Evolutionary conservation across 2,797 vertebrate species (phyloP), one percentile per base, ranked within the genome.

Genomic region (Enteromius fasciolatus): DNA sequence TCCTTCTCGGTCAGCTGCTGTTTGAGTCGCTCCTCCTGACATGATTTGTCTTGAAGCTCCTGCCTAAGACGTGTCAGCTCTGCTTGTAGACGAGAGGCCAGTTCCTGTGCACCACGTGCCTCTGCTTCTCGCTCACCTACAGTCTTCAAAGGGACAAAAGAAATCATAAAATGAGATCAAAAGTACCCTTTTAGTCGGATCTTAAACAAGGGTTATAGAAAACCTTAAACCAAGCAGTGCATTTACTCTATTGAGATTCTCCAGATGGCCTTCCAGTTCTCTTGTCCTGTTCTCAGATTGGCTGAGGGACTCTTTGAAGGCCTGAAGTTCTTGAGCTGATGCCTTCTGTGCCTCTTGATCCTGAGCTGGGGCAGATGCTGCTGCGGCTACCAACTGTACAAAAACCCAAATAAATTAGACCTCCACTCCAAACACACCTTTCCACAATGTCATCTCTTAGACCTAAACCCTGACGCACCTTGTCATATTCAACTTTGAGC

Each of bases 1-100:
- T 99, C 97, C 89, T 99, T 99, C 70, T 99, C 97, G 0, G 94
- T 88, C 83, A 98, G 95, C 90, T 99, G 97, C 83, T 98, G 96
- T 23, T 95, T 95, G 73, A 97, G 93, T 9, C 95, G 92, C 0
- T 98, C 98, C 83, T 98, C 97, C 87, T 97, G 97, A 0, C 94
- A 88, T 7, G 89, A 90, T 87, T 96, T 97, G 25, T 99, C 97
- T 87, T 97, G 97, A 28, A 99, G 92, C 83, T 99, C 98, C 92
- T 97, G 97, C 77, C 93, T 95, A 87, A 97, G 91, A 61, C 94
- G 94, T 36, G 91, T 83, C 74, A 98, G 86, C 86, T 99, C 98
- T 0, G 94, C 84, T 48, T 98, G 97, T 52, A 97, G 90, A 78
- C 95, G 94, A 23, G 93, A 85, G 5, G 93, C 88, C 81, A 98